Evolutionary conservation across 92 coral and sea anemone genomes (phyloP).

Genomic region (Paramuricea clavata): DNA sequence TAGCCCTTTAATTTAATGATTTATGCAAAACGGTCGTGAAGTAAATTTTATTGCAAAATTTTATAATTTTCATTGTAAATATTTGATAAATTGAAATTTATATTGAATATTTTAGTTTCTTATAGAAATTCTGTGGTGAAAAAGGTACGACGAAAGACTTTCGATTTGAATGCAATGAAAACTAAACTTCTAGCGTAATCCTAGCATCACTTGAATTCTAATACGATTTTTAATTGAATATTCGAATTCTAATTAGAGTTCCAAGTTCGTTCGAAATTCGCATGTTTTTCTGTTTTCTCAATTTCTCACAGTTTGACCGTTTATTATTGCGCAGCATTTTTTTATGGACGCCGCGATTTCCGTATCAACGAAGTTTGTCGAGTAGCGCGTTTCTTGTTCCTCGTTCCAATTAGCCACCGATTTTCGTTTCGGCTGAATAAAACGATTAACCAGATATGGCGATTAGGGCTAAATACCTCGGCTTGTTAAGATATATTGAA

Average conservation of each 20-base stretch:
- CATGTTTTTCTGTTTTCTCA: too few species aligned
- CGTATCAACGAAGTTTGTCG: too few species aligned
- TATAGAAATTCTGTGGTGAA: background rate
- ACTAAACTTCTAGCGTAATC: too few species aligned
- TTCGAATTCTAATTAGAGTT: background rate
- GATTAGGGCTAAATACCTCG: background rate
- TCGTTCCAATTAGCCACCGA: background rate
- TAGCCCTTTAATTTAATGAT: too few species aligned
- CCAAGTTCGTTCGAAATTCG: background rate
- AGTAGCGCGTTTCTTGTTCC: background rate
- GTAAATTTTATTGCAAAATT: too few species aligned
- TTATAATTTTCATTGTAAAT: too few species aligned
- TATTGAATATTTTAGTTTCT: background rate
- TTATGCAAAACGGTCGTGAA: too few species aligned
- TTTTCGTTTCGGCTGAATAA: background rate
- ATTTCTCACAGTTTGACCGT: too few species aligned
- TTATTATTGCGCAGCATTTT: background rate
- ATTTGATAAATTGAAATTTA: too few species aligned
- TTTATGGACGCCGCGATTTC: background rate
- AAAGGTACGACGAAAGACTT: background rate
- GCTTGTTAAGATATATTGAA: constrained; percentile 3
- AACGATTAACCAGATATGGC: background rate
- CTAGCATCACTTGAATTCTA: background rate
- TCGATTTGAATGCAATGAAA: too few species aligned
- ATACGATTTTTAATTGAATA: background rate